Conservation (phyloP, 2,113 vertebrate species). For the Nothoprocta perdicaria region DNA sequence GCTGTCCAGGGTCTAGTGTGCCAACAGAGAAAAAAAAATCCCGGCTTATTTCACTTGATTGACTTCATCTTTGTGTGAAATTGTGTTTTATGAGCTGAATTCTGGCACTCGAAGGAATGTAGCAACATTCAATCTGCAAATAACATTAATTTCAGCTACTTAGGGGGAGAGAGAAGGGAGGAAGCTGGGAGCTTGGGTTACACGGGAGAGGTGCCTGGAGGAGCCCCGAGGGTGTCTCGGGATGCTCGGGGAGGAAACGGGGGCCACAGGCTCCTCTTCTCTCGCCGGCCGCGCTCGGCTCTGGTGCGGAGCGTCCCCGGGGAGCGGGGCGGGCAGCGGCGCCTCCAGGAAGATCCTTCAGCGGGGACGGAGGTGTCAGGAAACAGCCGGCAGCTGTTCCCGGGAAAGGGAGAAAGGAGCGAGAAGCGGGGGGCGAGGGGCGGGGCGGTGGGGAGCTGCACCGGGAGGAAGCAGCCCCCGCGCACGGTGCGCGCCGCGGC, state of each 20-base stretch:
- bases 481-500: no score
- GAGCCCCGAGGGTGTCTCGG: conserved; percentile 52
- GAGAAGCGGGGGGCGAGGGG: conserved; percentile 41
- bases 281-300: conserved; percentile 29
- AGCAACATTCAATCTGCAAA: conserved; percentile 73
- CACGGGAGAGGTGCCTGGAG: conserved; percentile 60
- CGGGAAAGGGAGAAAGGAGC: conserved; percentile 30
- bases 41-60: conserved; percentile 80
- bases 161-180: conserved; percentile 30
- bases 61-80: conserved; percentile 80
- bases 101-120: conserved; percentile 73
- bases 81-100: conserved; percentile 79
- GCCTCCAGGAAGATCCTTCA: conserved; percentile 53
- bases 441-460: conserved; percentile 1
- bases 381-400: conserved; percentile 37
- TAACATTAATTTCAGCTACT: conserved; percentile 74
- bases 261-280: conserved; percentile 35
- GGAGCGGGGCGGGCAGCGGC: conserved; percentile 8
- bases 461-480: not conserved
- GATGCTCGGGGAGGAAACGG: conserved; percentile 58
- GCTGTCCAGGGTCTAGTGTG: conserved; percentile 74
- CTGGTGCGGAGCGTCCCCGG: conserved; percentile 26
- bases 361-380: conserved; percentile 44
- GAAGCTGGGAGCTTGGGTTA: conserved; percentile 58
- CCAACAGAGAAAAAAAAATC: conserved; percentile 63